A percentile compares a stretch with the other conserved stretches of the same genome.
These are phyloP conservation scores for Tamias sibiricus DNA, from an alignment of 2,113 vertebrate genomes.

Conservation along the genomic window DNA sequence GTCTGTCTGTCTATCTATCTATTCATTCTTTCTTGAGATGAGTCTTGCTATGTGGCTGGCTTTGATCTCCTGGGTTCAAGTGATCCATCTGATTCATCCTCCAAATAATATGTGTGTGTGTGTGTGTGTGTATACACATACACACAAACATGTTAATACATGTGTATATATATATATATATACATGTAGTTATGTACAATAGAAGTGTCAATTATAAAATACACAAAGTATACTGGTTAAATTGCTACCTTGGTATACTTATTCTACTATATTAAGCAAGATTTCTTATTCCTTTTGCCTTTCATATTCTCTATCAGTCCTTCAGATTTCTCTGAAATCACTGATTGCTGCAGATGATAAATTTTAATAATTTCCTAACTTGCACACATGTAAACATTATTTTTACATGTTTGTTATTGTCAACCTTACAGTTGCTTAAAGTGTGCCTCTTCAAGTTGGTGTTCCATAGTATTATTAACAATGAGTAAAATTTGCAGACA, in stretches of 20 bases:
- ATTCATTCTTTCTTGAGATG: neutral
- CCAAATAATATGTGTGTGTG: neutral
- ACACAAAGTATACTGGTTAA: neutral
- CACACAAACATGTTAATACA: too few relatives aligned
- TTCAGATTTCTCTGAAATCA: slow-evolving; percentile 34
- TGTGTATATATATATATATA: neutral
- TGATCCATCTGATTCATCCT: neutral
- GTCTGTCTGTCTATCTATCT: neutral
- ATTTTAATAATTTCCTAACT: too few relatives aligned
- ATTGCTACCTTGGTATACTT: neutral
- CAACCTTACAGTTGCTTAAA: too few relatives aligned
- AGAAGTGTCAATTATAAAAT: neutral
- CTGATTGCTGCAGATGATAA: neutral
- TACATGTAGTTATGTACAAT: neutral
- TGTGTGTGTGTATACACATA: too few relatives aligned
- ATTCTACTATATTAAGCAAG: neutral
- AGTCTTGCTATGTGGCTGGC: neutral
- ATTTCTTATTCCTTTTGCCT: neutral
- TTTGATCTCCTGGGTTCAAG: neutral
- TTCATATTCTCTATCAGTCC: neutral
- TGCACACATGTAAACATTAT: too few relatives aligned
- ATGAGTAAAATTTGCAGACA: neutral
- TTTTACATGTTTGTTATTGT: too few relatives aligned
- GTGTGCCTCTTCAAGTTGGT: neutral
- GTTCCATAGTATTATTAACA: neutral